Evolutionary conservation across 2,797 vertebrate species (phyloP), one percentile per base, ranked within the genome.

Genomic region (Propithecus perrieri): DNA sequence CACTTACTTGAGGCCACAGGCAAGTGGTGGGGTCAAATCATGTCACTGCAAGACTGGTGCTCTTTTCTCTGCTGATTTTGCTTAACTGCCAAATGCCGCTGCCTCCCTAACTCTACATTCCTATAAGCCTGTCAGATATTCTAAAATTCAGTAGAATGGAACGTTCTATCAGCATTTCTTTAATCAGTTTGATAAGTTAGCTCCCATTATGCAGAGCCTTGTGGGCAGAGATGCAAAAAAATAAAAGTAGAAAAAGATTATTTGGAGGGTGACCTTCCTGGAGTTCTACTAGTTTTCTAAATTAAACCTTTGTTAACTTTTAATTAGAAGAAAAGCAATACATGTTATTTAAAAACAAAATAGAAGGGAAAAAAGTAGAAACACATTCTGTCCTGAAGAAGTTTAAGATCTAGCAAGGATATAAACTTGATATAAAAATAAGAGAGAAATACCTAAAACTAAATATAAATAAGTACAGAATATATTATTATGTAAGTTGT

Each of bases 281-380:
- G 89, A 85, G 38, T 81, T 85, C 91, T 78, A 59, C 33, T 78
- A 79, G 13, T 84, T 95, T 97, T 97, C 65, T 85, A 11, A 74
- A 67, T 57, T 86, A 33, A 94, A 28, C 24, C 24, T 76, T 20
- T 91, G 95, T 95, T 92, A 28, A 79, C 43, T 89, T 93, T 89
- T 85, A 78, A 80, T 72, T 35, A 85, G 28, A 96, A 95, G 18
- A 72, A 93, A 89, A 91, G 61, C 50, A 91, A 83, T 85, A 86
- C 35, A 30, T 48, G 3, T 46, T 55, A 72, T 87, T 95, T 55
- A 55, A 57, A 83, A 90, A 30, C 22, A 72, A 48, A 92, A 63
- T 48, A n/a, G 41, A 53, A 55, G 7, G 46, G 57, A 86, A 84
- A 81, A 88, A 15, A 46, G n/a, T 33, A 38, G 55, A 95, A 91